Percentiles rank a stretch among this genome's conserved stretches.
Conservation (phyloP, 2,888 invertebrate genomes). For the Drosophila borborema region DNA sequence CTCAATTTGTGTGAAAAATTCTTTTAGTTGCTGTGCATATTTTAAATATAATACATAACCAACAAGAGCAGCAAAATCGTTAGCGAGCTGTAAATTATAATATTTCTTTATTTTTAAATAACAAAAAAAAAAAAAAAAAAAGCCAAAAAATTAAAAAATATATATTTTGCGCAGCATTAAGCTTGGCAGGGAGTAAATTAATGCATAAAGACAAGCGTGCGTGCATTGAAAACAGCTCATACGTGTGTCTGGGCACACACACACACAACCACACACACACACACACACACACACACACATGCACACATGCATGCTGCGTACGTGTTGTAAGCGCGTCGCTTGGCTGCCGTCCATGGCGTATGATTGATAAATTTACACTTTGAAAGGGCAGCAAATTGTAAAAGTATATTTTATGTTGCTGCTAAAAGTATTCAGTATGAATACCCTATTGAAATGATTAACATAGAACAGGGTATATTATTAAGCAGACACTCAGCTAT, state of each 20-base stretch:
- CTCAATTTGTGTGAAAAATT: constrained; percentile 78
- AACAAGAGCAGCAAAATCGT: constrained; percentile 24
- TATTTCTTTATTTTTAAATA: constrained; percentile 43
- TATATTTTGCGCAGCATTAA: constrained; percentile 41
- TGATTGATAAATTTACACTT: constrained; percentile 73
- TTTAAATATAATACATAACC: constrained; percentile 63
- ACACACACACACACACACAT: constrained; percentile 11
- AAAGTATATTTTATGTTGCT: constrained; percentile 33
- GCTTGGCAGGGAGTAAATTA: constrained; percentile 63
- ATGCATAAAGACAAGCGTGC: constrained; percentile 61
- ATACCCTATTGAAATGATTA: background rate
- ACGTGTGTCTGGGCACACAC: constrained; percentile 44
- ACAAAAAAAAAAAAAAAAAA: constrained; percentile 5
- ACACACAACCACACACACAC: background rate
- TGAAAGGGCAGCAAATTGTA: constrained; percentile 52
- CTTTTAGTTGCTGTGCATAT: constrained; percentile 75
- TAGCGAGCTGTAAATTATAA: constrained; percentile 55
- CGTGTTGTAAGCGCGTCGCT: constrained; percentile 31
- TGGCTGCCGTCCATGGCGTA: constrained; percentile 54
- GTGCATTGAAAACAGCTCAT: constrained; percentile 71
- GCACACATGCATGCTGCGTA: background rate
- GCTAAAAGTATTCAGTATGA: constrained; percentile 27
- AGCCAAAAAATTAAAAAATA: constrained; percentile 37
- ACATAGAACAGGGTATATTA: background rate
- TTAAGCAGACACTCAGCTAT: background rate